Conservation (phyloP, 2,113 vertebrate species). For the Lanius collurio region DNA sequence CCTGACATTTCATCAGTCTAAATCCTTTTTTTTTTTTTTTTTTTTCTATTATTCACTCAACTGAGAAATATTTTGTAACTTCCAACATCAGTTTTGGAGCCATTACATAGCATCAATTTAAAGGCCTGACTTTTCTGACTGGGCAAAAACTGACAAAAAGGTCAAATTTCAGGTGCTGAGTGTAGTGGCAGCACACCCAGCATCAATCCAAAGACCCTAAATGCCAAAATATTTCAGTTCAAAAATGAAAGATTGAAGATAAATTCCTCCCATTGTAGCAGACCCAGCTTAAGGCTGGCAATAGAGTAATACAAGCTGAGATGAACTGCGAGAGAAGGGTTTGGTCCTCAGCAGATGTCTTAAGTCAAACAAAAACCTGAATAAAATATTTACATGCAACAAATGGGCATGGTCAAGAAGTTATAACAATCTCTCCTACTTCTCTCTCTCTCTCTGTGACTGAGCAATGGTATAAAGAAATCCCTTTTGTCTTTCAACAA, state of each 20-base stretch:
- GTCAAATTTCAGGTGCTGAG: not conserved
- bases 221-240: not conserved
- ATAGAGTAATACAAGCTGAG: not conserved
- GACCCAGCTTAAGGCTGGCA: not conserved
- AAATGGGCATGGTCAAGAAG: not conserved
- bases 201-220: not conserved
- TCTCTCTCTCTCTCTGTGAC: fast-evolving
- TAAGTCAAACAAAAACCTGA: not conserved
- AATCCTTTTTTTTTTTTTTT: not conserved
- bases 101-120: not conserved
- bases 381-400: not conserved
- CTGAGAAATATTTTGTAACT: not conserved
- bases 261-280: not conserved
- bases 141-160: not conserved
- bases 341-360: not conserved
- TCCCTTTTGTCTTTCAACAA: not conserved
- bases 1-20: not conserved
- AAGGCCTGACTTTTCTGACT: not conserved
- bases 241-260: not conserved
- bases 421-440: not conserved
- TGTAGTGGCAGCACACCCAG: not conserved
- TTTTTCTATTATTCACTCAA: not conserved
- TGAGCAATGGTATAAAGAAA: not conserved
- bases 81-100: not conserved
- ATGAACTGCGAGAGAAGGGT: fast-evolving